Evolutionary conservation across 1,140 invertebrate genomes (phyloP).

Genomic region (Zaprionus vittiger): DNA sequence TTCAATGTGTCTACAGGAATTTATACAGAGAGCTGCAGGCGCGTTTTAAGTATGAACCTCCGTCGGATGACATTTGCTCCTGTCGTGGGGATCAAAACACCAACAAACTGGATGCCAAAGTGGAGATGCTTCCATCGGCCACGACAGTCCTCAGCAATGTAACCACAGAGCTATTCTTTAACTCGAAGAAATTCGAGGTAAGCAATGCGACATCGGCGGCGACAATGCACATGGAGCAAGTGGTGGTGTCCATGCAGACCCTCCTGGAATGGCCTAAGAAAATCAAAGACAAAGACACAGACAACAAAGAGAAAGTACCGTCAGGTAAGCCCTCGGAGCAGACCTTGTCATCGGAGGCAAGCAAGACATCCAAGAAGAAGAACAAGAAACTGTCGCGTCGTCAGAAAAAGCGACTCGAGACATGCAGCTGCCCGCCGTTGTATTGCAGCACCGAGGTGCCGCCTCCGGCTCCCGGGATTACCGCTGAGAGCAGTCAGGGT

Average conservation of each 20-base stretch:
- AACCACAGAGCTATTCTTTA: constrained; percentile 47
- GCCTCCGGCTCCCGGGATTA: constrained; percentile 40
- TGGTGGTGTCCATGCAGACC: background rate
- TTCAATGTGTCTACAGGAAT: constrained; percentile 68
- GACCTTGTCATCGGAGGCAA: background rate
- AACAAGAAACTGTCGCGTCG: background rate
- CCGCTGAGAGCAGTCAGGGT: constrained; percentile 72
- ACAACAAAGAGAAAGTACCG: background rate
- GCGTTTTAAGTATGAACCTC: constrained; percentile 23
- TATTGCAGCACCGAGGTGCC: constrained; percentile 13
- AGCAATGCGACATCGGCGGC: constrained; percentile 20
- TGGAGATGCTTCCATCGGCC: background rate
- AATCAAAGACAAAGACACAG: too few species aligned
- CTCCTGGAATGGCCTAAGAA: background rate
- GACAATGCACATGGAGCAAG: constrained; percentile 8
- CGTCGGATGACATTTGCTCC: background rate
- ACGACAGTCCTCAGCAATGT: background rate
- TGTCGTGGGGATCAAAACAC: constrained; percentile 9
- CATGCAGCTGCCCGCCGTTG: constrained; percentile 53
- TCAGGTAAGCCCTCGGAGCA: background rate
- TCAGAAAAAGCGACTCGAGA: background rate
- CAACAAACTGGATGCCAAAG: too few species aligned
- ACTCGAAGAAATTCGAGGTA: background rate
- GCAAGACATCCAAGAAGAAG: background rate
- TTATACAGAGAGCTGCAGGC: constrained; percentile 42